Evolutionary conservation across 2,797 vertebrate species (phyloP).

Genomic region (Bradypodion pumilum): DNA sequence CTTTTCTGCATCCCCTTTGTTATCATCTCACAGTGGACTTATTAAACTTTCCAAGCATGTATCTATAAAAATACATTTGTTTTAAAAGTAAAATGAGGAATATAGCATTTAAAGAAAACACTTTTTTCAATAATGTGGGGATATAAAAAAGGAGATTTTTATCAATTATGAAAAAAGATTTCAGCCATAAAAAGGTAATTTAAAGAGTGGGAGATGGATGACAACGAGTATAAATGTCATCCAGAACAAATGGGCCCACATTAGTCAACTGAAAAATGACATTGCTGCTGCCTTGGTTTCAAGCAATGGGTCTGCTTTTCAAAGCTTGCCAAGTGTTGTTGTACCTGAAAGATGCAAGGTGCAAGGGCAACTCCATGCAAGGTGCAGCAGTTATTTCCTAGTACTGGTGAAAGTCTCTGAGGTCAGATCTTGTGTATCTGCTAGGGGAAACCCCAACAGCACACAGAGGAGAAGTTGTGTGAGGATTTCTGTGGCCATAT

Average conservation of each 20-base stretch:
- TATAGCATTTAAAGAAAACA: conserved; percentile 54
- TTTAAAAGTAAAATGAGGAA: conserved; percentile 75
- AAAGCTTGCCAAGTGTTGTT: not conserved
- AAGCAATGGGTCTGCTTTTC: conserved; percentile 1
- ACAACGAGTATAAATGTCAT: conserved; percentile 70
- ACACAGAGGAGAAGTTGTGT: not conserved
- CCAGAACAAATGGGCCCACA: conserved; percentile 67
- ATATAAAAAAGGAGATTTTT: conserved; percentile 80
- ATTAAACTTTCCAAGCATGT: conserved; percentile 61
- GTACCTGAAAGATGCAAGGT: not conserved
- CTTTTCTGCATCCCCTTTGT: not conserved
- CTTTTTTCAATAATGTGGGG: conserved; percentile 64
- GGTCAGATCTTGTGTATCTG: not conserved
- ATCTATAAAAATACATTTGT: conserved; percentile 74
- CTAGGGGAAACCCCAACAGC: not conserved
- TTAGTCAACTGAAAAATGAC: conserved; percentile 64
- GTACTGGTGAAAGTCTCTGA: not conserved
- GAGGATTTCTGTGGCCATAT: not conserved
- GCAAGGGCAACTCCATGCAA: not conserved
- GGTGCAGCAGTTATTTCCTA: accelerated
- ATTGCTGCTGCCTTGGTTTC: not conserved
- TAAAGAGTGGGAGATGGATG: conserved; percentile 77
- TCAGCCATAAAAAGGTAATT: conserved; percentile 78
- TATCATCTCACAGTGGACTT: not conserved
- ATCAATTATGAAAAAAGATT: conserved; percentile 78